Base-by-base conservation (phyloP, 30 jellyfish, hydroid and myxozoan genomes). In the Turritopsis dohrnii region DNA sequence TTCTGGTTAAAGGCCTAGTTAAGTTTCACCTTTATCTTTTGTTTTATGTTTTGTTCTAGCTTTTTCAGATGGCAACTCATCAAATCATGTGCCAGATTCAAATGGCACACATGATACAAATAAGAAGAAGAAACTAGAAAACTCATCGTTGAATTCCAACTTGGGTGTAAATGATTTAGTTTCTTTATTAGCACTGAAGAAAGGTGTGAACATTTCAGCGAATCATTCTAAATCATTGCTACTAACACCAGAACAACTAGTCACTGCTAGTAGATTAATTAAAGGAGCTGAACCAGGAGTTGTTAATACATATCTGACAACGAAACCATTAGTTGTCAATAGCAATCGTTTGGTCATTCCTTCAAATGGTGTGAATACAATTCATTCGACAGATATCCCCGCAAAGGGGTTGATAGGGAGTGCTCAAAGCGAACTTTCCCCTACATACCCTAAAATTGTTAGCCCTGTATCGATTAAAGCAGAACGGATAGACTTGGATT, bases 381-480 rank as follows among this genome's bases (percentile, higher is more conserved):
- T 24, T 27, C 52, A 26, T 26, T 16, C 26, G 16, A 9, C 83
- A 4, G 65, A 26, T 29, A 29, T n/a, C 26, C 0, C 65, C 60
- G 72, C 28, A 0, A 41, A 41, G 13, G 60, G 60, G 13, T 41
- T 41, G 13, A 41, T 41, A 41, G 60, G 13, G 60, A 41, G 13
- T 41, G 60, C 60, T 41, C 65, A 74, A 74, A n/a, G 65, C 0
- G 83, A 74, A 29, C 71, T 74, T 21, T 74, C 83, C 18, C 83
- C 83, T 0, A 74, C 83, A 17, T 74, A 16, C 23, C 83, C 83
- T 1, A 74, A 74, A 30, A 23, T 29, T 24, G 65, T 74, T 17
- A 74, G 27, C 21, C 83, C 83, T 26, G 83, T 74, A n/a, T 74
- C 83, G 0, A 1, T 74, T 29, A 74, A 74, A 74, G 24, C 83